Conservation (phyloP, 2,888 invertebrate genomes). For the Cephus nigrinus region DNA sequence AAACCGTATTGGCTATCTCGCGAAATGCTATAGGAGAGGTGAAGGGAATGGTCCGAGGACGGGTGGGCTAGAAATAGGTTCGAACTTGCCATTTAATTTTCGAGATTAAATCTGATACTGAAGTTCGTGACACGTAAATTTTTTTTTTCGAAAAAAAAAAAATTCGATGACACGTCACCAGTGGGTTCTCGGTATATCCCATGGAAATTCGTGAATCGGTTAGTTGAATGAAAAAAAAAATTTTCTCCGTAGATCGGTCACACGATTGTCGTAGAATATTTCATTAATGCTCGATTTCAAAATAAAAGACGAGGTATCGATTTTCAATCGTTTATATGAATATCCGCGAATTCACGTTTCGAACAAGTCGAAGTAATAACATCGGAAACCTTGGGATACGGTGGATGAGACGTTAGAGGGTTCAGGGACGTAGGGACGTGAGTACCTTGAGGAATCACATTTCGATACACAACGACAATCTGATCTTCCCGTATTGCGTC, state of each 20-base stretch:
- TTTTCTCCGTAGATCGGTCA: background rate
- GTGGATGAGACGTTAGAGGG: background rate
- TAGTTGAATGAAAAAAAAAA: too few relatives aligned
- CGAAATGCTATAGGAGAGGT: background rate
- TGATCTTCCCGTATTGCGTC: background rate
- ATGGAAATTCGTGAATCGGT: background rate
- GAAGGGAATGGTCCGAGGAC: background rate
- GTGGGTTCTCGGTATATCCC: background rate
- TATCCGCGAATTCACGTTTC: background rate
- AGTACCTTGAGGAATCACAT: background rate
- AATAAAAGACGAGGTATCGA: background rate
- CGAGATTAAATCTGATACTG: background rate
- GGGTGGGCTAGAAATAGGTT: background rate
- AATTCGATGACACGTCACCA: too few relatives aligned
- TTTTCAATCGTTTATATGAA: background rate
- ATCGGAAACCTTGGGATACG: background rate
- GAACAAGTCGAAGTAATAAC: background rate
- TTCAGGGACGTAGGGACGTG: conserved; percentile 4
- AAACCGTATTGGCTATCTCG: background rate
- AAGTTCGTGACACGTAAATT: background rate
- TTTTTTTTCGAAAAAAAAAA: background rate
- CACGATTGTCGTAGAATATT: background rate
- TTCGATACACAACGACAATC: background rate
- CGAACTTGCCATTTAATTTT: background rate
- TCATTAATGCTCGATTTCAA: background rate